Evolutionary conservation across 2,888 invertebrate species (phyloP).

Genomic region (Erebia aethiops): DNA sequence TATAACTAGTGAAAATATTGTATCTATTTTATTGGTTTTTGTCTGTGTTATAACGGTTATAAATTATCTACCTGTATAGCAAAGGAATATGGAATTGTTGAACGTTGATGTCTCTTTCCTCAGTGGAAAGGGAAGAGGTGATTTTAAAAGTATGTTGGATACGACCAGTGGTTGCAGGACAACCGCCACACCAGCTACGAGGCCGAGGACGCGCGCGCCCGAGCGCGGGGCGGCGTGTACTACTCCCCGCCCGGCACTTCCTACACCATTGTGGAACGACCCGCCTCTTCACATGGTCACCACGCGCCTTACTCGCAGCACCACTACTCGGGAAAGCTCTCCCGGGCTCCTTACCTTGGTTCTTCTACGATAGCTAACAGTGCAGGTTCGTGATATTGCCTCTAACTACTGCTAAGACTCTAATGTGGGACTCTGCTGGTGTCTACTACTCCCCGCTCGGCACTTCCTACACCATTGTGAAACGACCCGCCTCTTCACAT

Average conservation of each 20-base stretch:
- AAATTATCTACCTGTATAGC: too few relatives aligned
- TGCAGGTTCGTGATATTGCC: constrained; percentile 71
- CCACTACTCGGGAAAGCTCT: constrained; percentile 77
- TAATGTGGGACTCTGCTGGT: constrained; percentile 64
- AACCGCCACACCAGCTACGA: constrained; percentile 78
- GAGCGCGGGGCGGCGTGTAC: constrained; percentile 88
- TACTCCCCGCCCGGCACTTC: constrained; percentile 95
- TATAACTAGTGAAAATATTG: too few relatives aligned
- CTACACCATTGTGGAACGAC: constrained; percentile 93
- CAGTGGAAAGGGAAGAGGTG: constrained; percentile 9
- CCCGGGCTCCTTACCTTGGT: constrained; percentile 87
- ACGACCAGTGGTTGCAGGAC: constrained; percentile 71
- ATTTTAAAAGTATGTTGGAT: constrained; percentile 47
- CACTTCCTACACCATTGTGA: constrained; percentile 94
- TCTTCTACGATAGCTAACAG: constrained; percentile 84
- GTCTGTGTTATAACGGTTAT: too few relatives aligned
- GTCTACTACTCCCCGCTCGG: constrained; percentile 94
- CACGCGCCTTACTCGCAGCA: constrained; percentile 84
- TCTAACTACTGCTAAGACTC: constrained; percentile 90
- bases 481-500: constrained; percentile 88
- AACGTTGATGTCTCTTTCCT: constrained; percentile 5
- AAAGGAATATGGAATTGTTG: too few relatives aligned
- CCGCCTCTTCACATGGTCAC: constrained; percentile 88
- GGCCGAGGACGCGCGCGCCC: constrained; percentile 74
- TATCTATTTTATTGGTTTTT: too few relatives aligned